These are phyloP conservation scores for Drosophila imparisetae DNA, from an alignment of 2,888 invertebrate genomes.

Conservation along the genomic window DNA sequence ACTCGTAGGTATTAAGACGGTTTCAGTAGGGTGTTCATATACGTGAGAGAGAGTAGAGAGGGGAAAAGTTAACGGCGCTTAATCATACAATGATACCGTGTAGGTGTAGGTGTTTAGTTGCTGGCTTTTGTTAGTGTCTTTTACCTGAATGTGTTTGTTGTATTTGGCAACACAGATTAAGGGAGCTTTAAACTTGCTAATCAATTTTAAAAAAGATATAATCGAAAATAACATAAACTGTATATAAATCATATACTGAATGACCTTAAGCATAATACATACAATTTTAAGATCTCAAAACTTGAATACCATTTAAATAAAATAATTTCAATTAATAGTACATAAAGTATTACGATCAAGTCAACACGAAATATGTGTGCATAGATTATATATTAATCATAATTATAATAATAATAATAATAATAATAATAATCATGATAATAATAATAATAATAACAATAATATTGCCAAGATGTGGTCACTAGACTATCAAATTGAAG, in stretches of 20 bases:
- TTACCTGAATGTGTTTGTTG: slow-evolving; percentile 14
- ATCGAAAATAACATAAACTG: background rate
- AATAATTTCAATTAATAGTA: background rate
- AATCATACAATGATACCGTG: background rate
- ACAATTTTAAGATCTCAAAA: background rate
- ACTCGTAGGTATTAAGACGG: slow-evolving; percentile 18
- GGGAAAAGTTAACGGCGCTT: slow-evolving; percentile 2
- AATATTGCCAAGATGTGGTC: background rate
- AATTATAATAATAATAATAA: background rate
- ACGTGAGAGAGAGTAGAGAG: background rate
- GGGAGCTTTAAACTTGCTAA: slow-evolving; percentile 11
- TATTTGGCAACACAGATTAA: slow-evolving; percentile 27
- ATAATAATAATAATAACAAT: background rate
- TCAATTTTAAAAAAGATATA: background rate
- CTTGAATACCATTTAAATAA: background rate
- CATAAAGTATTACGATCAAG: background rate
- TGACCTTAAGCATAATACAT: background rate
- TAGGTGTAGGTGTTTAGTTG: slow-evolving; percentile 43
- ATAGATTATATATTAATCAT: too few relatives aligned
- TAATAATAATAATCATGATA: background rate
- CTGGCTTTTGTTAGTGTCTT: slow-evolving; percentile 31
- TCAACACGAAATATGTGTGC: background rate
- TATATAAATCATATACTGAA: background rate
- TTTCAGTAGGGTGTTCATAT: background rate
- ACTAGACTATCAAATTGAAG: background rate